Base-by-base conservation (phyloP, 2,888 invertebrate species). In the Andricus quercusramuli region DNA sequence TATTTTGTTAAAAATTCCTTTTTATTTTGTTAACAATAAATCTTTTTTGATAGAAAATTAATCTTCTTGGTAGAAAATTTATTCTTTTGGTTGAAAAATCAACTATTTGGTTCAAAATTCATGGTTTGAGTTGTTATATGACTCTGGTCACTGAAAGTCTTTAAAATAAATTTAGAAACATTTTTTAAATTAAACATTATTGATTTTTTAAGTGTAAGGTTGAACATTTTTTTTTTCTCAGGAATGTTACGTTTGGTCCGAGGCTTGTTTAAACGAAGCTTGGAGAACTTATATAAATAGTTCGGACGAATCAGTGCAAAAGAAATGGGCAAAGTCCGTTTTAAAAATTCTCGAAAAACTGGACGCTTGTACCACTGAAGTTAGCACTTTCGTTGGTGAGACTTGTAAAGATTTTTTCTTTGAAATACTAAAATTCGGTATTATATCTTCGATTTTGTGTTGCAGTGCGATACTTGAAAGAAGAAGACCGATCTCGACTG, bases 231-330 rank as follows among this genome's bases (percentile, higher is more conserved):
- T n/a, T 67, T 78, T 77, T 59, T 93, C 93, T 17, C 93, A 95
- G 82, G 95, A 95, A 68, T 96, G 97, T 89, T 95, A 96, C 82
- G 93, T 95, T 84, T 98, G 97, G 97, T 95, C 96, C 2, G 96
- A 97, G 86, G 95, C 94, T 79, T 96, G 96, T 88, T 93, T 97
- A 32, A 94, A 96, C 89, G 97, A 97, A 93, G 94, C 96, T 2
- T 93, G 97, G 78, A 94, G 95, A 78, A 95, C 95, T 90, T 95
- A 95, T 88, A 93, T 95, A 29, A 92, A 91, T 83, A 80, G 68
- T 32, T 59, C 78, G 6, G 78, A 77, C 22, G 83, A 85, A 15
- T 17, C 29, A 0, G 81, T 80, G 13, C 83, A 85, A 62, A 90
- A 90, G 78, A 93, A 93, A 82, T 94, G 95, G 94, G 92, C 93